Evolutionary conservation across 2,113 vertebrate species (phyloP).

Genomic region (Gorsachius goisagi): DNA sequence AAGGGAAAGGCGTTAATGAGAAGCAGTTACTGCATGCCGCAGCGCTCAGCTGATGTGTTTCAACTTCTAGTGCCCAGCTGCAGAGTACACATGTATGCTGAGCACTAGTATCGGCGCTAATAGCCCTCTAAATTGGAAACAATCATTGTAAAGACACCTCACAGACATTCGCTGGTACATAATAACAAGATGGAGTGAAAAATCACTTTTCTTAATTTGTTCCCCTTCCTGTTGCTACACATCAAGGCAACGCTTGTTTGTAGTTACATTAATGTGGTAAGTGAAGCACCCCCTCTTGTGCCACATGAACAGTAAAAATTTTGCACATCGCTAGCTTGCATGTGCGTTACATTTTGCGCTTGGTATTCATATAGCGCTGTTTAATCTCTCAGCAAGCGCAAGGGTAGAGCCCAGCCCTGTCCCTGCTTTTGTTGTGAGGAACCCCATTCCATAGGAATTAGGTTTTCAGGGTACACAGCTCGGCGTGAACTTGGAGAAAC

Average conservation of each 20-base stretch:
- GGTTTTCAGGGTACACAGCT: neutral
- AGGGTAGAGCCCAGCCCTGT: fast-evolving
- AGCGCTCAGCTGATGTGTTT: neutral
- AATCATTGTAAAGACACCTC: neutral
- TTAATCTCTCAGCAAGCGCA: neutral
- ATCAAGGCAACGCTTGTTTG: neutral
- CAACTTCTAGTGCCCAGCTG: neutral
- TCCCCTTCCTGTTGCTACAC: constrained; percentile 24
- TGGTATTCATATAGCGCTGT: neutral
- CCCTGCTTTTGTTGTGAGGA: neutral
- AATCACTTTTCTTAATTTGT: constrained; percentile 2
- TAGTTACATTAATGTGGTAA: constrained; percentile 11
- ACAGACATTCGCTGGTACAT: neutral
- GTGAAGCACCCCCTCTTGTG: neutral
- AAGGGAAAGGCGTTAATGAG: neutral
- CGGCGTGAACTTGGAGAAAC: neutral
- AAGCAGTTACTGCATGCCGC: neutral
- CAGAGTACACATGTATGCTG: neutral
- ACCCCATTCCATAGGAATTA: neutral
- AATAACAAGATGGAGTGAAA: constrained; percentile 31
- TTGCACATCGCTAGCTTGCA: neutral
- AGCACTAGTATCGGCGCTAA: neutral
- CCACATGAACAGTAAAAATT: neutral
- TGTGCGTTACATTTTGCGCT: neutral
- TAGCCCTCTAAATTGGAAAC: constrained; percentile 8